phyloP scores from a whole-genome alignment of 2,888 invertebrate species.

The Limnephilus marmoratus region DNA sequence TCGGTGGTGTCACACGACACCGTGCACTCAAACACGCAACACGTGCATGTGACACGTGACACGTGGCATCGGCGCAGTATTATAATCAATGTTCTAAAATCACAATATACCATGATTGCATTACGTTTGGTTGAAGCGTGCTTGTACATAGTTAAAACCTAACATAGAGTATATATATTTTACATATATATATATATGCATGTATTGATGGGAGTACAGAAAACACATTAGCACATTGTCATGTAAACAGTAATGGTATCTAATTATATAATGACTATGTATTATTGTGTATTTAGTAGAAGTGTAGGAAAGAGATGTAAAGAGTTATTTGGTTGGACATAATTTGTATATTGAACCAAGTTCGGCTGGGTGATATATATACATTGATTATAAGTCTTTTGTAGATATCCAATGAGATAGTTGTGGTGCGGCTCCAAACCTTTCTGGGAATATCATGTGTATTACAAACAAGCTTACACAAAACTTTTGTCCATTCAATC shows the following conservation, averaged over 20 bases:
- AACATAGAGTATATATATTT: background rate
- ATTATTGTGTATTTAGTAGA: constrained; percentile 55
- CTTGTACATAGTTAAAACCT: background rate
- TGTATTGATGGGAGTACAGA: background rate
- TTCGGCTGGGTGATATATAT: constrained; percentile 53
- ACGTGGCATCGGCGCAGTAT: background rate
- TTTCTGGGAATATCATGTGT: constrained; percentile 5
- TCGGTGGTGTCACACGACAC: background rate
- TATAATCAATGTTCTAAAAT: background rate
- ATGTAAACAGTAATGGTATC: constrained; percentile 34
- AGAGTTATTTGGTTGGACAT: constrained; percentile 55
- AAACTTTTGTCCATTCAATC: background rate
- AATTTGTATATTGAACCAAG: constrained; percentile 48
- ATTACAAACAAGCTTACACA: background rate
- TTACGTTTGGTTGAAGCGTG: background rate
- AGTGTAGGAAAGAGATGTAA: constrained; percentile 51
- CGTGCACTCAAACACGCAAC: background rate
- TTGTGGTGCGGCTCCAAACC: constrained; percentile 47
- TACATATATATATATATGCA: background rate
- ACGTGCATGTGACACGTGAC: background rate
- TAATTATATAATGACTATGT: background rate
- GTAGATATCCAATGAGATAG: constrained; percentile 58
- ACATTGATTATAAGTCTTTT: constrained; percentile 52
- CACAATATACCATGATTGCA: background rate
- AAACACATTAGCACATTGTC: constrained; percentile 37